Evolutionary conservation across 2,113 vertebrate species (phyloP), one percentile per base, ranked within the genome.

Genomic region (Ceyx margarethae): DNA sequence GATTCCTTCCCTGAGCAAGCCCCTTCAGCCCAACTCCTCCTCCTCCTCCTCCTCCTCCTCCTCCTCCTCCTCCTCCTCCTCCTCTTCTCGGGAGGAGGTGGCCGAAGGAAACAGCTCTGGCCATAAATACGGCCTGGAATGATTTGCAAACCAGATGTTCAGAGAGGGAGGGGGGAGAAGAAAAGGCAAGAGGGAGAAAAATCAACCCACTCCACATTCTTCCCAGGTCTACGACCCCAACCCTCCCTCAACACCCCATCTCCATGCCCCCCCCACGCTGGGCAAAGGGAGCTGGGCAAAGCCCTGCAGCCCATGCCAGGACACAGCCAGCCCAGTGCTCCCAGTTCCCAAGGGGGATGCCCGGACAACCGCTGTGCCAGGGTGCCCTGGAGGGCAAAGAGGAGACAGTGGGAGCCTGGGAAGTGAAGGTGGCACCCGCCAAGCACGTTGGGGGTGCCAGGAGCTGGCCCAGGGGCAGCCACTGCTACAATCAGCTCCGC

Each of bases 81-180:
- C 65, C 81, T 72, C 22, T 0, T 73, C 81, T 75, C 19, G 0
- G 77, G 85, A 86, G 87, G 85, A 81, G 82, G 94, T 53, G 93
- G 93, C 95, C 89, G 91, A 90, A 97, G 97, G 96, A 98, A 98
- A 96, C 96, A 15, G 95, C 57, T 25, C 95, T 95, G 96, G 97
- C 97, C 97, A 95, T 97, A 97, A 97, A 97, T 42, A 62, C 23
- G 66, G 97, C 33, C 94, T 96, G 97, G 96, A 97, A 97, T 92
- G 90, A 98, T 97, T 96, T 91, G 68, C 97, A 97, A 97, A 98
- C 94, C 97, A 98, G 97, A 98, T 98, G 97, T 98, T 96, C 84
- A 20, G 20, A 20, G 46, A 22, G 46, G 46, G 46, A 21, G 68
- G 61, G 76, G 83, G 81, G 68, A 26, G 26, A 20, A 68, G 45